Evolutionary conservation across 2,797 vertebrate species (phyloP).

Genomic region (Lycodopsis pacificus): DNA sequence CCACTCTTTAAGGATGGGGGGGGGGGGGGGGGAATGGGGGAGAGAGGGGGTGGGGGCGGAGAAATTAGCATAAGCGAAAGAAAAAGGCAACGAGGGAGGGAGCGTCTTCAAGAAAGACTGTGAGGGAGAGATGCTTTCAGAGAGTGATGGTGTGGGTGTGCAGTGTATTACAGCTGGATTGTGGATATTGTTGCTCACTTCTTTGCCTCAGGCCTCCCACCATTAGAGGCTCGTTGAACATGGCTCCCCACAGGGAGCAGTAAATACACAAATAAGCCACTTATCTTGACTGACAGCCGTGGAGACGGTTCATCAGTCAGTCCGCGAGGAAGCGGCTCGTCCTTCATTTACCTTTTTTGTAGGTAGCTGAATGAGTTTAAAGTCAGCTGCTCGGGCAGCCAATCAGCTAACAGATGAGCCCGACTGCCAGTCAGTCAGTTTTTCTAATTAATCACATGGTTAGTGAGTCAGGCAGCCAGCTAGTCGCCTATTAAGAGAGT

Average conservation of each 20-base stretch:
- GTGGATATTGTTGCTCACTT: slow-evolving; percentile 42
- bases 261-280: slow-evolving; percentile 59
- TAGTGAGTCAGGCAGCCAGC: slow-evolving; percentile 14
- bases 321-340: background rate
- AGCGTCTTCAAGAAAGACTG: slow-evolving; percentile 16
- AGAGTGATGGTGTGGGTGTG: slow-evolving; percentile 15
- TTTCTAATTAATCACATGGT: slow-evolving; percentile 5
- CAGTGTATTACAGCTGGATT: slow-evolving; percentile 30
- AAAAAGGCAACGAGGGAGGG: slow-evolving; percentile 4
- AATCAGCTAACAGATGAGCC: background rate
- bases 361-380: slow-evolving; percentile 3
- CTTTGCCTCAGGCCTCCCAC: slow-evolving; percentile 49
- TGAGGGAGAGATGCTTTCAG: background rate
- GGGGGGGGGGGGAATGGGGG: background rate
- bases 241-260: slow-evolving; percentile 27
- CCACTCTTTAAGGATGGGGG: slow-evolving; percentile 54
- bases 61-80: slow-evolving; percentile 50
- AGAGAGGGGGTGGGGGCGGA: background rate
- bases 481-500: slow-evolving; percentile 19
- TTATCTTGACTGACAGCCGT: slow-evolving; percentile 57
- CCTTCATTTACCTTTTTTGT: slow-evolving; percentile 17
- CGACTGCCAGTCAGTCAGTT: background rate
- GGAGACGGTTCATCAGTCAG: slow-evolving; percentile 33
- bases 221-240: slow-evolving; percentile 50
- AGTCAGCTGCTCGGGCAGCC: slow-evolving; percentile 1